Evolutionary conservation across 2,888 invertebrate species (phyloP).

Genomic region (Meteorus cinctellus): DNA sequence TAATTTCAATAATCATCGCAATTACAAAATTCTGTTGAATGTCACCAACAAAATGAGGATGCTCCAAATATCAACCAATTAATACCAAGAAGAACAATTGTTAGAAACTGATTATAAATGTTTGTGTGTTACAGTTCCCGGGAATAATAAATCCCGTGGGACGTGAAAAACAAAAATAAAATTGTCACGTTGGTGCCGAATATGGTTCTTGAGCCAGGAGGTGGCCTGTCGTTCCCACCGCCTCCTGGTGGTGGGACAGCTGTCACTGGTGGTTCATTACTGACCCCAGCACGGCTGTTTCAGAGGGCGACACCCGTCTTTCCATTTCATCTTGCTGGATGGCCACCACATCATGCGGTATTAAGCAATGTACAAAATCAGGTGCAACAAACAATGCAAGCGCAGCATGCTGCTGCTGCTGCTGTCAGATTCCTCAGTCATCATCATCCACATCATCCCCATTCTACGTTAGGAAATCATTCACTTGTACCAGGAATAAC

Average conservation of each 20-base stretch:
- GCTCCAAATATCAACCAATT: neutral
- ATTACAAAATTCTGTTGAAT: neutral
- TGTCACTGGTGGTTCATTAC: slow-evolving; percentile 64
- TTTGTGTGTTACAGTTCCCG: slow-evolving; percentile 24
- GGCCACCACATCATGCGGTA: slow-evolving; percentile 71
- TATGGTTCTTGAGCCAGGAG: slow-evolving; percentile 72
- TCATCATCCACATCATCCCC: slow-evolving; percentile 70
- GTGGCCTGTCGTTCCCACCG: slow-evolving; percentile 72
- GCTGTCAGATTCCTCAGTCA: slow-evolving; percentile 68
- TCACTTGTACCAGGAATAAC: slow-evolving; percentile 66
- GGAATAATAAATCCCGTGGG: slow-evolving; percentile 20
- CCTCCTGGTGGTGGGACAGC: slow-evolving; percentile 69
- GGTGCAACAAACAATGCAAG: slow-evolving; percentile 69
- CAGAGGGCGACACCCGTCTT: slow-evolving; percentile 71
- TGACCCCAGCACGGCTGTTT: slow-evolving; percentile 67
- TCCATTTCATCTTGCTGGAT: slow-evolving; percentile 70
- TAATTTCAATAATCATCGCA: neutral
- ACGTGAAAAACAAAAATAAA: slow-evolving; percentile 20
- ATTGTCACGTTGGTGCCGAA: slow-evolving; percentile 70
- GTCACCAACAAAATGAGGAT: neutral
- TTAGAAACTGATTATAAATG: slow-evolving; percentile 29
- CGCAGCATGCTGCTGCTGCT: slow-evolving; percentile 67
- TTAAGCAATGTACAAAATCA: slow-evolving; percentile 70
- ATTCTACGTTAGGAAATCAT: slow-evolving; percentile 68
- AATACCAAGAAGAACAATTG: neutral